Evolutionary conservation across 2,888 invertebrate species (phyloP).

Genomic region (Steinernema hermaphroditum): DNA sequence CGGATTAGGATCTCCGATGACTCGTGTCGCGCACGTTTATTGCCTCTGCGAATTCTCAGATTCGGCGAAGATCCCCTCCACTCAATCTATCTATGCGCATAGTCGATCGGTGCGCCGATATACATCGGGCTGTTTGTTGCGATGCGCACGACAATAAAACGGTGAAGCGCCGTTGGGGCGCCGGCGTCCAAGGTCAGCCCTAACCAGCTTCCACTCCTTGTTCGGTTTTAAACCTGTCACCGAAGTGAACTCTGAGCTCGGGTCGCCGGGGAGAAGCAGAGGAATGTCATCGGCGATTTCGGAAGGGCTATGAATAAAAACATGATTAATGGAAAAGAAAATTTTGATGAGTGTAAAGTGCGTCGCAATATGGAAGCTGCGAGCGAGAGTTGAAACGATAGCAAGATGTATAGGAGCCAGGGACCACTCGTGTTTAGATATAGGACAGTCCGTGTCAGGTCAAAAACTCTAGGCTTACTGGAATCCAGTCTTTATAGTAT

Average conservation of each 20-base stretch:
- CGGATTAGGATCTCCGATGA: slow-evolving; percentile 4
- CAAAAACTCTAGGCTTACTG: no score
- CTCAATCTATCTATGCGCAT: neutral
- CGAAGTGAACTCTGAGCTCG: slow-evolving; percentile 13
- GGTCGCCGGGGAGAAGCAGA: neutral
- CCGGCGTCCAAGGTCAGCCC: neutral
- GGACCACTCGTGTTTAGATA: no score
- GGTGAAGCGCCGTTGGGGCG: neutral
- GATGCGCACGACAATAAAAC: slow-evolving; percentile 20
- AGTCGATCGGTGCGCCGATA: neutral
- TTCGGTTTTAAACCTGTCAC: slow-evolving; percentile 21
- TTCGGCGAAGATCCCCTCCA: neutral
- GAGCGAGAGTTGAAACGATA: no score
- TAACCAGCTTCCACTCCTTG: slow-evolving; percentile 12
- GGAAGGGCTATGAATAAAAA: no score
- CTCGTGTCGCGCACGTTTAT: neutral
- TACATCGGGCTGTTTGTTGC: slow-evolving; percentile 22
- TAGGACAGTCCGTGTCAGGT: no score
- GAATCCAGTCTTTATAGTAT: no score
- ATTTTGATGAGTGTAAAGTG: no score
- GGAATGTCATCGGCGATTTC: neutral
- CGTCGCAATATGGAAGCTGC: no score
- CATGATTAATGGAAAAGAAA: no score
- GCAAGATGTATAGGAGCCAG: no score
- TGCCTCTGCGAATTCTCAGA: neutral